Conservation (phyloP, 2,113 vertebrate genomes). For the Melanerpes formicivorus region DNA sequence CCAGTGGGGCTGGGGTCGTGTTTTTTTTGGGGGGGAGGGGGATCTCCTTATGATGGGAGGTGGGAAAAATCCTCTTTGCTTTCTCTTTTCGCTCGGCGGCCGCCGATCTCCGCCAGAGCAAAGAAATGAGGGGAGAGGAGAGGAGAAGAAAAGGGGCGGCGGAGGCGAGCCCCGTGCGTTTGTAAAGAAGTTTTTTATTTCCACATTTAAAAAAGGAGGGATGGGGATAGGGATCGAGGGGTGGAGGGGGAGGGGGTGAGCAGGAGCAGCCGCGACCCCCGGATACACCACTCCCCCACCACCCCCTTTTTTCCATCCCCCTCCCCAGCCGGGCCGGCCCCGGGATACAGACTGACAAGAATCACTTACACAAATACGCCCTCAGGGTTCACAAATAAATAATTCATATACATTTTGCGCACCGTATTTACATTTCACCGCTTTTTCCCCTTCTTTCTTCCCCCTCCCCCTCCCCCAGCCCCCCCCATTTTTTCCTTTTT, state of each 20-base stretch:
- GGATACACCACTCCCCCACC: slow-evolving; percentile 17
- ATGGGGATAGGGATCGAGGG: neutral
- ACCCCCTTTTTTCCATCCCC: neutral
- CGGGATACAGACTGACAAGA: slow-evolving; percentile 85
- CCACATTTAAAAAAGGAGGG: slow-evolving; percentile 90
- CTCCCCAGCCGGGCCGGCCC: slow-evolving; percentile 55
- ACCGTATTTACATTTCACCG: slow-evolving; percentile 80
- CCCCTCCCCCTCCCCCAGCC: no score
- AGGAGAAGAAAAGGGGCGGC: neutral
- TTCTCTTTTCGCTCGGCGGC: neutral
- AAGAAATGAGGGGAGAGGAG: neutral
- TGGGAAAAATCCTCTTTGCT: neutral
- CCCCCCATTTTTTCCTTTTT: neutral
- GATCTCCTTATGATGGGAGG: neutral
- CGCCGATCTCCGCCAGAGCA: neutral
- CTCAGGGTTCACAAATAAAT: slow-evolving; percentile 88
- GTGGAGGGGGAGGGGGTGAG: slow-evolving; percentile 61
- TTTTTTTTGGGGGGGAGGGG: no score
- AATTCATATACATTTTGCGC: slow-evolving; percentile 94
- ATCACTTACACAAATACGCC: slow-evolving; percentile 87
- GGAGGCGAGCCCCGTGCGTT: slow-evolving; percentile 64
- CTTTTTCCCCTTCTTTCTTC: neutral
- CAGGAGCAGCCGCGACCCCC: slow-evolving; percentile 64
- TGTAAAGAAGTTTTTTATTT: slow-evolving; percentile 94
- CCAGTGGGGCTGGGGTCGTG: neutral